Base-by-base conservation (phyloP, 2,888 invertebrate genomes). In the Heteromyza rotundicornis region DNA sequence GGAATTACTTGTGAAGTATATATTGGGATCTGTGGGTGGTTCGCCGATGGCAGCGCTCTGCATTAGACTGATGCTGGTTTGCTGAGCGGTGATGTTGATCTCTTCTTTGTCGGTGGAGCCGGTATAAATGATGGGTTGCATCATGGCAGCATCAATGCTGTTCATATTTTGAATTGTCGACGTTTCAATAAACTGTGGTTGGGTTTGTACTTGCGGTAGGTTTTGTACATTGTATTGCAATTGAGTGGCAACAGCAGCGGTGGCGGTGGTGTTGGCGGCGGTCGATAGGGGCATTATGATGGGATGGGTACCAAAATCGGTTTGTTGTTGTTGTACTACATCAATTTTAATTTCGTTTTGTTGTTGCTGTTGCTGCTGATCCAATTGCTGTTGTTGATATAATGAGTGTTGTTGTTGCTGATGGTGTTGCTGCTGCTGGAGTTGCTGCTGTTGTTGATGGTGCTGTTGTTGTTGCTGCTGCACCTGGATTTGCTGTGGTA, bases 1-100 rank as follows among this genome's bases (percentile, higher is more conserved):
- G 57, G 51, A 70, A 64, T 59, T 73, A 73, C 54, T 40, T 68
- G 32, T 75, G 76, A 60, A 71, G 74, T 59, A 76, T 73, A 60
- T 79, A 72, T 54, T 78, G 70, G 27, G 62, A 70, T 69, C 64
- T 70, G 70, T 66, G 35, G 17, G n/a, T 20, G 61, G 0, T 59
- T 57, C 60, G 19, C 22, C n/a, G 32, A 19, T 58, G n/a, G 16
- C 53, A 24, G 10, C 35, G 22, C n/a, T 23, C 1, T 59, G n/a
- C 23, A 55, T 12, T 10, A 59, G 47, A 36, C 36, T 44, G 20
- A 66, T 2, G 70, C 62, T 47, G 16, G 23, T 55, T 56, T 62
- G 59, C n/a, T 62, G 32, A 12, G 62, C 62, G 12, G 32, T 50
- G 52, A 68, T 64, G 35, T 72, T 70, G 47, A 72, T 66, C 57